Evolutionary conservation across 2,888 invertebrate species (phyloP), one percentile per base, ranked within the genome.

Genomic region (Trichopoda pennipes): DNA sequence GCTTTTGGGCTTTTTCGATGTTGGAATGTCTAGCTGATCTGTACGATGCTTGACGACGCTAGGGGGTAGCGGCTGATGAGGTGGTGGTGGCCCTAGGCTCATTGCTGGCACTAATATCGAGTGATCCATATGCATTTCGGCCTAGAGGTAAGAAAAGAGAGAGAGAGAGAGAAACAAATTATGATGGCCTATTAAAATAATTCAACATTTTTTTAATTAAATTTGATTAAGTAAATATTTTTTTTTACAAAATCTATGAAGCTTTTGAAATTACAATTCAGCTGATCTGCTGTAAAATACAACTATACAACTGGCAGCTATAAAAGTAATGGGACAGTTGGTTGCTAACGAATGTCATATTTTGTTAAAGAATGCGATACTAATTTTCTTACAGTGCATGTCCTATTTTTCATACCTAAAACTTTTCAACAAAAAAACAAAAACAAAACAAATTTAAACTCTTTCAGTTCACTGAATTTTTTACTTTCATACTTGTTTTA

Each of bases 1-100:
- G 84, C 92, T 89, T 85, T 94, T 93, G 72, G 93, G 92, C 89
- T 95, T 95, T 91, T 95, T 95, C 84, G 94, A 92, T 83, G 94
- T 92, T 84, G 94, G 94, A 85, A 94, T 93, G 87, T 94, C 94
- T 56, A 93, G 91, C 85, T 87, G 86, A 85, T 92, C 93, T 87
- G 92, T 93, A 89, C 84, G 92, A 81, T 85, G 88, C 91, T 86
- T 86, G 6, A 78, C 72, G 85, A 81, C 61, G 82, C 55, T 77
- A 9, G 83, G 64, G 64, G 74, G 68, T 7, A 76, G 58, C 10
- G 68, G 60, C 51, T 85, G 85, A 56, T 85, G 84, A 17, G 80
- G 84, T 63, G 81, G 82, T 17, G 81, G 78, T 28, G 72, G 82
- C 16, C 63, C 77, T 10, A 85, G 78, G 51, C 86, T 86, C 66